Conservation (phyloP, 2,113 vertebrate genomes). For the Jaculus jaculus region DNA sequence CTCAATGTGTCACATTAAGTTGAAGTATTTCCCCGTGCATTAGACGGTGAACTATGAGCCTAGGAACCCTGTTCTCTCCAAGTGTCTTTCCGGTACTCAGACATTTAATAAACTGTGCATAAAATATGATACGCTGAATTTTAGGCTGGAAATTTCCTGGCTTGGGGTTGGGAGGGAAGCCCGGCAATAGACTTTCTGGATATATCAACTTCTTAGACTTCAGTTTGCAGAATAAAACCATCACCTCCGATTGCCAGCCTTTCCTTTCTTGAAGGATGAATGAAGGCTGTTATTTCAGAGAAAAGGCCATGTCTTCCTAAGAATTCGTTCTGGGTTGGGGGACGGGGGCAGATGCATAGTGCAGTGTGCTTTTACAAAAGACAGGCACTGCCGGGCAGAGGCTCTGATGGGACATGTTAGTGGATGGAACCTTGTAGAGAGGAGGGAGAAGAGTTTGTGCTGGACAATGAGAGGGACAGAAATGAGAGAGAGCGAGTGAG, state of each 20-base stretch:
- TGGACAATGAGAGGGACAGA: background rate
- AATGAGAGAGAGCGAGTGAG: background rate
- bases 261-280: background rate
- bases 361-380: background rate
- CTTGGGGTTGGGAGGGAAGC: background rate
- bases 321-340: background rate
- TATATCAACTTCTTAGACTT: background rate
- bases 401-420: background rate
- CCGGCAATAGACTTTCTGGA: too few species aligned
- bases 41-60: background rate
- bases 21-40: background rate
- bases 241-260: background rate
- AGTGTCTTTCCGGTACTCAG: background rate
- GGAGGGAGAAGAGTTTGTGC: background rate
- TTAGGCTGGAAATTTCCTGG: background rate
- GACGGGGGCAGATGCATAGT: accelerated
- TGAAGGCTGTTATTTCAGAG: background rate
- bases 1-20: background rate
- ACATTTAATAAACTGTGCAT: background rate
- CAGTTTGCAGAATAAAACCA: background rate
- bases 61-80: background rate
- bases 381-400: background rate
- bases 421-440: background rate
- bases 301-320: background rate
- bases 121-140: background rate